A percentile compares a stretch with the other conserved stretches of the same genome.
These are phyloP conservation scores for Laterallus jamaicensis DNA, from an alignment of 2,113 vertebrate genomes.

Conservation along the genomic window DNA sequence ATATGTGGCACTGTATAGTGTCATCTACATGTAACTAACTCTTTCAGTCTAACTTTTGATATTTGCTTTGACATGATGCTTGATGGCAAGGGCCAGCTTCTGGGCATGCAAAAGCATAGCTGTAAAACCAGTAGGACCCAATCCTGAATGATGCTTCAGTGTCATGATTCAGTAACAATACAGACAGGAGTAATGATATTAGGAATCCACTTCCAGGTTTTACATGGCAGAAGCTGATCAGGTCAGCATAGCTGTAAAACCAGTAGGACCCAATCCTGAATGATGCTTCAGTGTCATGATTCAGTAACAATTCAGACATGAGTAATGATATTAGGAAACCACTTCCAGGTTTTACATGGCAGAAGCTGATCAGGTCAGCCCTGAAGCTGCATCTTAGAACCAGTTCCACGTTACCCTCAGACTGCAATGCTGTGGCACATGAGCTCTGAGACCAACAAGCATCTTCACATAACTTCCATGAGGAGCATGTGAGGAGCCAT, in stretches of 20 bases:
- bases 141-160: not conserved
- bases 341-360: not conserved
- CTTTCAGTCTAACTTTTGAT: not conserved
- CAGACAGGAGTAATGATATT: not conserved
- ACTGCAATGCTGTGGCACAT: not conserved
- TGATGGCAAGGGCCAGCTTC: not conserved
- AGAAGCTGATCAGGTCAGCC: not conserved
- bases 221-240: not conserved
- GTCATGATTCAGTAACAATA: not conserved
- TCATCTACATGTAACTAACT: not conserved
- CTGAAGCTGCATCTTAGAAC: not conserved
- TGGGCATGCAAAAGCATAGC: not conserved
- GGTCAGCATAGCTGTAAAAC: not conserved
- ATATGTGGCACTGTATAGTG: not conserved
- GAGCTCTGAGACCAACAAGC: accelerated
- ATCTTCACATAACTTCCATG: not conserved
- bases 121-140: not conserved
- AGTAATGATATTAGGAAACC: not conserved
- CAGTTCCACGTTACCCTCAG: not conserved
- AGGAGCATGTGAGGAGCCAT: not conserved
- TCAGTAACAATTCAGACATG: not conserved
- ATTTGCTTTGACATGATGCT: not conserved
- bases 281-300: not conserved
- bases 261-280: not conserved
- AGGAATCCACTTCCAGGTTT: not conserved